Evolutionary conservation across 2,797 vertebrate genomes (phyloP), one percentile per base, ranked within the genome.

Genomic region (Syngnathus rostellatus): DNA sequence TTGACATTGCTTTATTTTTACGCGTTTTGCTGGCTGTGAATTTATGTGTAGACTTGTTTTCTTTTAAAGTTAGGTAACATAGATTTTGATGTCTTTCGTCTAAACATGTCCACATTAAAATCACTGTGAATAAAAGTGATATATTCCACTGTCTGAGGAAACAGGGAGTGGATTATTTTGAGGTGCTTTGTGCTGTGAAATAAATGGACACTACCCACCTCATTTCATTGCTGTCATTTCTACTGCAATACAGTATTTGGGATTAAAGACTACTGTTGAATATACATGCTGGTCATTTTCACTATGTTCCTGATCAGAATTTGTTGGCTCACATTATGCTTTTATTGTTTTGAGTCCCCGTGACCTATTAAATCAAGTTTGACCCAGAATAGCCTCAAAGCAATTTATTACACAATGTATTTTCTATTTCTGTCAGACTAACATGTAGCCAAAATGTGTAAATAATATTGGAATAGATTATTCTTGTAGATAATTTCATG

Each of bases 131-230:
- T 51, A 64, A 81, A 86, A 84, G 83, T 87, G 85, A 89, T 85
- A 83, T 83, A 74, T 78, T 86, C 83, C 88, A 80, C 89, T 86
- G 74, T 86, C 85, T 86, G 86, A 78, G 25, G 64, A 77, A 77
- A 84, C 77, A 76, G 86, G 80, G 80, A 84, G 86, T 81, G 88
- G 86, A 82, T 82, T 77, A 88, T 87, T 91, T 31, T 89, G 91
- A 84, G 87, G 90, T 91, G 90, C 89, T 89, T 89, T 90, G 88
- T 91, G 88, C 87, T 91, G 87, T 90, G 86, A 87, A 91, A 92
- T 91, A 92, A 92, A 91, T 83, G 81, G 89, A 88, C 90, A 84
- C 81, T 85, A 78, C 76, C 31, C 83, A 81, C 74, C 75, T 73
- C 81, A 86, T 74, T 77, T 72, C 79, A 81, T 72, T 74, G 81